Evolutionary conservation across 1,140 invertebrate genomes (phyloP).

Genomic region (Theocolax elegans): DNA sequence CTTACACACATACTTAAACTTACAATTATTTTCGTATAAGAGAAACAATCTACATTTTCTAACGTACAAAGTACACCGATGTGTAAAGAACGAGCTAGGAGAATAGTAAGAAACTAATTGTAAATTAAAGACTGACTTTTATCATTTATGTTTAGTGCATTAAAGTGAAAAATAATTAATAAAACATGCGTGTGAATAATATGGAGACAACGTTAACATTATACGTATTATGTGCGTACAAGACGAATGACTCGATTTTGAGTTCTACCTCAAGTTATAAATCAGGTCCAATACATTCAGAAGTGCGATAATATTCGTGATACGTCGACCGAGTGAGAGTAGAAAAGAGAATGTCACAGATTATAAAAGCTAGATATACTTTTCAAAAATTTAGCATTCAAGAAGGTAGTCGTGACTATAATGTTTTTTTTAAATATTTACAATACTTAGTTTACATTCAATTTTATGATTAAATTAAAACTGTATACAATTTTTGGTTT

Average conservation of each 20-base stretch:
- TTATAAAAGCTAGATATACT: neutral
- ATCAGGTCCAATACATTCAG: conserved; percentile 20
- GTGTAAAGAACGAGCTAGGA: conserved; percentile 13
- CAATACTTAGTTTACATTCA: too few species aligned
- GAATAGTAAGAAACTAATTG: conserved; percentile 13
- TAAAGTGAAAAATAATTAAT: conserved; percentile 14
- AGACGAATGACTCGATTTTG: conserved; percentile 8
- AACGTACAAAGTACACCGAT: conserved; percentile 17
- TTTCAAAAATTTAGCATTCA: conserved; percentile 6
- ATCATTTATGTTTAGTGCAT: conserved; percentile 29
- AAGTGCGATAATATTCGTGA: conserved; percentile 5
- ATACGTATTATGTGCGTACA: conserved; percentile 21
- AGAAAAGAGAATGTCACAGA: neutral
- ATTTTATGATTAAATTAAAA: too few species aligned
- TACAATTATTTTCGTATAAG: conserved; percentile 38
- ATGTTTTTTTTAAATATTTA: too few species aligned
- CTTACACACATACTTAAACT: conserved; percentile 26
- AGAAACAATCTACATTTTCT: conserved; percentile 31
- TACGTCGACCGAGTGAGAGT: neutral
- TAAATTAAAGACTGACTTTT: conserved; percentile 37
- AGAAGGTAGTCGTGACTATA: too few species aligned
- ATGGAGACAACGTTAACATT: conserved; percentile 9
- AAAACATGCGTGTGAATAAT: neutral
- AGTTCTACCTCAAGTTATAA: conserved; percentile 22
- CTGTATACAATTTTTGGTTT: too few species aligned